phyloP scores from a whole-genome alignment of 2,888 invertebrate species.

The Diplolepis rosae region DNA sequence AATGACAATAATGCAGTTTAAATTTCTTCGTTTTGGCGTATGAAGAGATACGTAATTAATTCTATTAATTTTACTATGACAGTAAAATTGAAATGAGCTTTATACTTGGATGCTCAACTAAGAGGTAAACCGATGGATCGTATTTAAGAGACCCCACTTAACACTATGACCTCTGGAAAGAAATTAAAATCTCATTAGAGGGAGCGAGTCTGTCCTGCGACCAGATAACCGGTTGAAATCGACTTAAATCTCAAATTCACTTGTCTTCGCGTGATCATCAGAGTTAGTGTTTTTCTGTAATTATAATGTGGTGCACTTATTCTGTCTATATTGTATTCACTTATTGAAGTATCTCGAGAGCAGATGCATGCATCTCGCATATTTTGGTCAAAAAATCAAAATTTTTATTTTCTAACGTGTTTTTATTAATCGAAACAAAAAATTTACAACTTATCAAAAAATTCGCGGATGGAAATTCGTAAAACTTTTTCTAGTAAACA shows the following conservation, averaged over 20 bases:
- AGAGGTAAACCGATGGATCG: not conserved
- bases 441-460: too few species aligned
- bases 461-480: too few species aligned
- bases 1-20: not conserved
- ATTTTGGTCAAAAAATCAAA: too few species aligned
- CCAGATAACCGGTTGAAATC: conserved; percentile 6
- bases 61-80: not conserved
- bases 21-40: not conserved
- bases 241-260: conserved; percentile 7
- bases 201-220: not conserved
- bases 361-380: too few species aligned
- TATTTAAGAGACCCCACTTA: not conserved
- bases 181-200: conserved; percentile 46
- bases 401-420: too few species aligned
- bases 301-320: not conserved
- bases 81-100: conserved; percentile 2
- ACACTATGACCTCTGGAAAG: conserved; percentile 17
- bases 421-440: too few species aligned
- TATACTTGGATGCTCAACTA: conserved; percentile 4
- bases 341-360: conserved; percentile 1
- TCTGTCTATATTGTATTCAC: not conserved
- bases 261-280: conserved; percentile 11
- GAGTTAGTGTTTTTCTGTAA: conserved; percentile 1
- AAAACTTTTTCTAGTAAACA: too few species aligned
- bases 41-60: too few species aligned